These are phyloP conservation scores for Desmophyllum pertusum DNA, from an alignment of 92 coral and sea anemone genomes.

Conservation along the genomic window DNA sequence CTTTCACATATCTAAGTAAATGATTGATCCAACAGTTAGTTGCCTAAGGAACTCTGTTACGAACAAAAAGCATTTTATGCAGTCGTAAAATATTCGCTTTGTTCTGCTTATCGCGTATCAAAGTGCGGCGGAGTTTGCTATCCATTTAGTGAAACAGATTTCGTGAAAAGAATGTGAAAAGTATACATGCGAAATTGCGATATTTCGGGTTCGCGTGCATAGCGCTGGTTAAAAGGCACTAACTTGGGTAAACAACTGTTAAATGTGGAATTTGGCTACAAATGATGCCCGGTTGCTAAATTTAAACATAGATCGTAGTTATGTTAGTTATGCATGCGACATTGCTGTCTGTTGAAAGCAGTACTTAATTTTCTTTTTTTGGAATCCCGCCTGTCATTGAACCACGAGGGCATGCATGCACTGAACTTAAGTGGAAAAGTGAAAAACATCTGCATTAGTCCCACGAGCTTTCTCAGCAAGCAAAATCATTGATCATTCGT, in stretches of 20 bases:
- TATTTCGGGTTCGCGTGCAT: not conserved
- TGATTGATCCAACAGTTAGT: too few species aligned
- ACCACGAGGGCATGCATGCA: not conserved
- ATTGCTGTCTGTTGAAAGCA: not conserved
- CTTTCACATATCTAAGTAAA: too few species aligned
- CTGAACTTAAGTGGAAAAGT: not conserved
- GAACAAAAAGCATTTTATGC: not conserved
- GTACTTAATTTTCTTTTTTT: not conserved
- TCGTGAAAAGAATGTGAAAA: not conserved
- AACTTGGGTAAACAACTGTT: not conserved
- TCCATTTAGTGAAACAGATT: not conserved
- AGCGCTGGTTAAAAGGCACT: not conserved
- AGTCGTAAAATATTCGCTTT: not conserved
- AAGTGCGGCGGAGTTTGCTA: not conserved
- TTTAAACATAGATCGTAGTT: not conserved
- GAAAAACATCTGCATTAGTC: not conserved
- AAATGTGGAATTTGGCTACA: not conserved
- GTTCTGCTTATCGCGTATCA: not conserved
- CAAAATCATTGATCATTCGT: not conserved
- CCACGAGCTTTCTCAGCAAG: conserved; percentile 5
- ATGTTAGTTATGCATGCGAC: not conserved
- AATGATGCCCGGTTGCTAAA: not conserved
- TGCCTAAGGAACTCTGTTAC: not conserved
- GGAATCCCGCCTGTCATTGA: not conserved
- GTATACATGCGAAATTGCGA: not conserved